Conservation (phyloP, 2,113 vertebrate genomes). For the Dipodomys stephensi region DNA sequence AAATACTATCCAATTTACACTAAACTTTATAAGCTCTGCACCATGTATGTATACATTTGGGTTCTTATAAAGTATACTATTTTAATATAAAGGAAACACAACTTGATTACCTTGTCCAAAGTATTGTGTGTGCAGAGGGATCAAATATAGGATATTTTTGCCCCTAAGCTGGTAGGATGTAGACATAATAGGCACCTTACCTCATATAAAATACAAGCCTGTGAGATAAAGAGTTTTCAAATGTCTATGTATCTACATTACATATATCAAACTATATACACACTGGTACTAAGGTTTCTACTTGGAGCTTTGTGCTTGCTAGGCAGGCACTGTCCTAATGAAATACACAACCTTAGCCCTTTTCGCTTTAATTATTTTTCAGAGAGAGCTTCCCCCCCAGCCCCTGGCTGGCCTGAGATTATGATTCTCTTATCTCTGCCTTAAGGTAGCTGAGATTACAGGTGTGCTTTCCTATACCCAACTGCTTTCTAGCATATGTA, state of each 20-base stretch:
- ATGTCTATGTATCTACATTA: too few relatives aligned
- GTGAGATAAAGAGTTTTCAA: background rate
- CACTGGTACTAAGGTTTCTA: too few relatives aligned
- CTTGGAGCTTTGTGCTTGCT: too few relatives aligned
- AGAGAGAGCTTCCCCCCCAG: too few relatives aligned
- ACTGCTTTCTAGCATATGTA: background rate
- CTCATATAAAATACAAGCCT: background rate
- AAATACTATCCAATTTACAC: background rate
- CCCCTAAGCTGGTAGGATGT: background rate
- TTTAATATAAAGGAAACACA: background rate
- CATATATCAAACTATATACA: too few relatives aligned
- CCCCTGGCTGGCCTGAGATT: background rate
- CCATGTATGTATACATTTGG: background rate
- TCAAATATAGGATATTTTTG: background rate
- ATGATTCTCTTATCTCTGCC: background rate
- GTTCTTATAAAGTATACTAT: background rate
- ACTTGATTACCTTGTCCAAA: background rate
- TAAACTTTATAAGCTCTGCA: background rate
- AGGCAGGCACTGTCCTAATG: too few relatives aligned
- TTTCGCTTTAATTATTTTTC: too few relatives aligned
- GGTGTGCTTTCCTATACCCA: background rate
- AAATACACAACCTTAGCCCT: too few relatives aligned
- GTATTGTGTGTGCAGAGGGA: too few relatives aligned
- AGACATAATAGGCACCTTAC: background rate
- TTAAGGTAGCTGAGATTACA: background rate